Evolutionary conservation across 2,113 vertebrate species (phyloP).

Genomic region (Indri indri): DNA sequence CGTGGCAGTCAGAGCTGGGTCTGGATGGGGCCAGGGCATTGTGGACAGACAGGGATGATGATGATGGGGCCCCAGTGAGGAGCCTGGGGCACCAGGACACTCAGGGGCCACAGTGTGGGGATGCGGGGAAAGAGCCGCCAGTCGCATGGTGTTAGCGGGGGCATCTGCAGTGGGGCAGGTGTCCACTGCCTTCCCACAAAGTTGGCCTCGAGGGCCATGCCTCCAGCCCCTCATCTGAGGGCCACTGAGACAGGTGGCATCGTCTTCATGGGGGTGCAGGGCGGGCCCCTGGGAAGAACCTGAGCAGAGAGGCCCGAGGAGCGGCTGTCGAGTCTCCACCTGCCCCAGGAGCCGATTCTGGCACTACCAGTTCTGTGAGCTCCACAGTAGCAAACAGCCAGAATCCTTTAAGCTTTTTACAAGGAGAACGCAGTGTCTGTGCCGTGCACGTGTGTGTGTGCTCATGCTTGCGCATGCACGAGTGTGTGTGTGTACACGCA

Average conservation of each 20-base stretch:
- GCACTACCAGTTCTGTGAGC: constrained; percentile 69
- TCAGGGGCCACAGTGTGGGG: background rate
- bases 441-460: background rate
- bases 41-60: background rate
- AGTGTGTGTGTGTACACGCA: rapidly evolving
- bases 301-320: background rate
- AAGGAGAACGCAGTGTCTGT: background rate
- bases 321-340: constrained; percentile 42
- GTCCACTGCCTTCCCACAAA: background rate
- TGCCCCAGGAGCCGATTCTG: constrained; percentile 20
- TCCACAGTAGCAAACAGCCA: background rate
- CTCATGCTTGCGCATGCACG: too few relatives aligned
- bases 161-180: background rate
- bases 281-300: background rate
- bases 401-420: constrained; percentile 27
- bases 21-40: too few relatives aligned
- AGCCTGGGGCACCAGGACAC: rapidly evolving
- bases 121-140: background rate
- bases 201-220: background rate
- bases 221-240: background rate
- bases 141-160: rapidly evolving
- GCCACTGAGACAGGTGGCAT: background rate
- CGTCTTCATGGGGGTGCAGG: background rate
- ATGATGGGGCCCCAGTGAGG: rapidly evolving
- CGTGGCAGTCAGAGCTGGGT: background rate